Evolutionary conservation across 2,888 invertebrate genomes (phyloP).

Genomic region (Brachynemurus nebulosus): DNA sequence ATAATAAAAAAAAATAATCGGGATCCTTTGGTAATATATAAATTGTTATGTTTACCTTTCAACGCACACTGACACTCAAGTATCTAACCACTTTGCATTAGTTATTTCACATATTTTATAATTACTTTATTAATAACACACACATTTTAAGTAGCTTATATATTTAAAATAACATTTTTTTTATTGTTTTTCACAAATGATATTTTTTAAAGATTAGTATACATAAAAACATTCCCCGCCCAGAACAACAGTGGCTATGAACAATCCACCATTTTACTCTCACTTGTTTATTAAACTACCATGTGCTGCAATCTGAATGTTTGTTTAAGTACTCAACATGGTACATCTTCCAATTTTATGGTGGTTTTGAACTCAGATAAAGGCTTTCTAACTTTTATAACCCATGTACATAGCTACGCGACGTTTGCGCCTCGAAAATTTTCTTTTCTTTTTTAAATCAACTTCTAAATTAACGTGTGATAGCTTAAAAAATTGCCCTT

Average conservation of each 20-base stretch:
- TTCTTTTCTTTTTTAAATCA: no score
- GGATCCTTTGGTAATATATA: neutral
- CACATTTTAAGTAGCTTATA: neutral
- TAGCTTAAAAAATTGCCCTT: no score
- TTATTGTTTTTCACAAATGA: slow-evolving; percentile 2
- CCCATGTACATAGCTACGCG: no score
- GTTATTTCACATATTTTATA: neutral
- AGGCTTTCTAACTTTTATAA: no score
- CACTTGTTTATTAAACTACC: slow-evolving; percentile 2
- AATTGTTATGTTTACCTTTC: slow-evolving; percentile 7
- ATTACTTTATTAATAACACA: slow-evolving; percentile 2
- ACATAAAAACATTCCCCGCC: slow-evolving; percentile 27
- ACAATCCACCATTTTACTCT: slow-evolving; percentile 30
- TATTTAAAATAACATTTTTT: neutral
- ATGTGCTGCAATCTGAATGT: slow-evolving; percentile 5
- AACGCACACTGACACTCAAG: slow-evolving; percentile 2
- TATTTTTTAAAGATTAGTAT: neutral
- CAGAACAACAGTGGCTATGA: slow-evolving; percentile 32
- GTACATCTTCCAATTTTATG: neutral
- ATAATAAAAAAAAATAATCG: neutral
- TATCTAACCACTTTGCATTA: slow-evolving; percentile 1
- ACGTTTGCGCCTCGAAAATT: no score
- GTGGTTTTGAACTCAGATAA: neutral
- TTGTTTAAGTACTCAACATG: neutral
- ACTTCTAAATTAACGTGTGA: no score